phyloP scores from a whole-genome alignment of 2,888 invertebrate genomes.

The Amblyjoppa proteus region DNA sequence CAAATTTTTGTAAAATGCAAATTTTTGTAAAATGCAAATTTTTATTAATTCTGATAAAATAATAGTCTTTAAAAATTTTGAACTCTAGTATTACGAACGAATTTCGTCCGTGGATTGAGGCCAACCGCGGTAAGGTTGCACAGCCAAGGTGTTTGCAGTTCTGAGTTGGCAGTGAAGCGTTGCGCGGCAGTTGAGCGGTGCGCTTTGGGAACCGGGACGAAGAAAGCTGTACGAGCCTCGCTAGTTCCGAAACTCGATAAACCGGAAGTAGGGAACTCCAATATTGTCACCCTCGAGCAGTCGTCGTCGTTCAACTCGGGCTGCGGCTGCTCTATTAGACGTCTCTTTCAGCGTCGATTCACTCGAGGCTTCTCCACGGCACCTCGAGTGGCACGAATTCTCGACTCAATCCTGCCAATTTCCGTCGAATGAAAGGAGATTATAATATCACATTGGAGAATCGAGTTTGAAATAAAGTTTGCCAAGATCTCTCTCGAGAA shows the following conservation, averaged over 20 bases:
- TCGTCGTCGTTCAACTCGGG: conserved; percentile 22
- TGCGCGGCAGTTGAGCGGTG: not conserved
- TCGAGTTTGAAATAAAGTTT: conserved; percentile 36
- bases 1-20: no score
- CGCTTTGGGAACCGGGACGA: not conserved
- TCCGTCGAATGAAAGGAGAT: conserved; percentile 50
- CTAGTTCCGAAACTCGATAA: conserved; percentile 48
- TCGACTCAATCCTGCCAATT: conserved; percentile 62
- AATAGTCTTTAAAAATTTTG: not conserved
- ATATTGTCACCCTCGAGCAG: not conserved
- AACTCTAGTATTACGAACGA: not conserved
- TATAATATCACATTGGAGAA: conserved; percentile 13
- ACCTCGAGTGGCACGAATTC: conserved; percentile 54
- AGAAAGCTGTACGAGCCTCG: not conserved
- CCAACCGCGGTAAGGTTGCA: not conserved
- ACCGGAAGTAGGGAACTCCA: conserved; percentile 16
- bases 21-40: no score
- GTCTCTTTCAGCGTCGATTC: not conserved
- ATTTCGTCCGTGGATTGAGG: not conserved
- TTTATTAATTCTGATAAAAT: no score
- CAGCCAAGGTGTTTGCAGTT: not conserved
- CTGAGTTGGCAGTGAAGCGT: not conserved
- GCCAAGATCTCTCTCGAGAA: not conserved
- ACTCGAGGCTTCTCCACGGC: conserved; percentile 3
- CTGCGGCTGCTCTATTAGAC: conserved; percentile 25